phyloP scores from a whole-genome alignment of 2,888 invertebrate genomes.

The Drosophila dives region DNA sequence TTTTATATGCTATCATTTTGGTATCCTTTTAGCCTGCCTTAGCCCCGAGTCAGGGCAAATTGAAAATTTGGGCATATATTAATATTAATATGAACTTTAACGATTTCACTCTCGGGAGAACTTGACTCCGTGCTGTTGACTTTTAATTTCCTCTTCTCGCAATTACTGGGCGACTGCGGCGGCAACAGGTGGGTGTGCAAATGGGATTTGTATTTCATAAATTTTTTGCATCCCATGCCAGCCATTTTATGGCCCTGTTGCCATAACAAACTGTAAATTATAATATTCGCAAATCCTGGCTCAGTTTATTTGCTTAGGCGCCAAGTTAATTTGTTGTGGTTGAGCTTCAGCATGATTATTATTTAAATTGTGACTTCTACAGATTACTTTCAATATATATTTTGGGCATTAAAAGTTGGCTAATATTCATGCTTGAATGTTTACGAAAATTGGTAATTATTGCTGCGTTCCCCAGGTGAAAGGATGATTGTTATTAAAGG shows the following conservation, averaged over 20 bases:
- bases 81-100: slow-evolving; percentile 73
- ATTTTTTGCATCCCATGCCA: neutral
- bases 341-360: no score
- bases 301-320: slow-evolving; percentile 46
- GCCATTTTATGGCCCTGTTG: slow-evolving; percentile 10
- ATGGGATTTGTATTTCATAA: slow-evolving; percentile 28
- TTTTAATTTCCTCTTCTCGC: slow-evolving; percentile 67
- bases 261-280: slow-evolving; percentile 69
- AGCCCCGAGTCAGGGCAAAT: slow-evolving; percentile 30
- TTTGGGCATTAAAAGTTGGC: slow-evolving; percentile 18
- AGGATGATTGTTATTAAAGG: slow-evolving; percentile 56
- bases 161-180: slow-evolving; percentile 15
- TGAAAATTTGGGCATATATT: slow-evolving; percentile 68
- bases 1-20: slow-evolving; percentile 36
- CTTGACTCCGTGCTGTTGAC: slow-evolving; percentile 62
- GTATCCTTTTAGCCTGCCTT: slow-evolving; percentile 3
- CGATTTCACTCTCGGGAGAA: slow-evolving; percentile 37
- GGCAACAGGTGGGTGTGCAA: slow-evolving; percentile 51
- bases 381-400: slow-evolving; percentile 42
- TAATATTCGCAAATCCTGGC: slow-evolving; percentile 55
- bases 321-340: slow-evolving; percentile 67
- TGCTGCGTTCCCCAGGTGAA: slow-evolving; percentile 10
- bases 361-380: slow-evolving; percentile 23
- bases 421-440: slow-evolving; percentile 35
- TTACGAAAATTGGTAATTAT: slow-evolving; percentile 52